Evolutionary conservation across 2,797 vertebrate species (phyloP), one percentile per base, ranked within the genome.

Genomic region (Adelosebastes latens): DNA sequence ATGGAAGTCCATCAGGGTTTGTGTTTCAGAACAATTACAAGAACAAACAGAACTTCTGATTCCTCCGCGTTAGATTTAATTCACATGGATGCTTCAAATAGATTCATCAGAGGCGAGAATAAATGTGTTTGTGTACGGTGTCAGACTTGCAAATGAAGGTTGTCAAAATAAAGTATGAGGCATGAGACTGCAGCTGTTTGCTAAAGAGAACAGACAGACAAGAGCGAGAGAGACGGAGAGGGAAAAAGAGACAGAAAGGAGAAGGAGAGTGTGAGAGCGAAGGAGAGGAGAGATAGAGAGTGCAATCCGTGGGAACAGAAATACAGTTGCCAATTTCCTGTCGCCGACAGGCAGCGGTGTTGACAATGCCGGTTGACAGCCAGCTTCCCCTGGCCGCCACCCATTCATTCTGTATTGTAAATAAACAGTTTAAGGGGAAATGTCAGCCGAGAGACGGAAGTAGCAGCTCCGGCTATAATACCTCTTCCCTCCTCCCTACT

Each of bases 351-450:
- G 88, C 89, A 92, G 87, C 88, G 24, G 87, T 86, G 89, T 91
- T 88, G 89, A 93, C 91, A 91, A 91, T 90, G 88, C 63, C 74
- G 25, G 84, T 85, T 93, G 93, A 94, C 93, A 91, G 91, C 84
- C 85, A 82, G 84, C 89, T 89, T 90, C 87, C 87, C 66, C 80
- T 84, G 92, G 77, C 85, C 74, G 42, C 85, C 88, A 86, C 81
- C 80, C 85, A 82, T 89, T 91, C 88, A 91, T 89, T 93, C 77
- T 72, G 80, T 67, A 89, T 86, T 85, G 93, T 90, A 94, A 93
- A 94, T 93, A 94, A 93, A 94, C 89, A 90, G 85, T 94, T 92
- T 92, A 91, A 88, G 91, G 89, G 84, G 77, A 92, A 93, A 93
- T 92, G 92, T 92, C 91, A 92, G 82, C 63, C 52, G 77, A 73